phyloP scores from a whole-genome alignment of 2,888 invertebrate genomes.

The Steinernema scapterisci region DNA sequence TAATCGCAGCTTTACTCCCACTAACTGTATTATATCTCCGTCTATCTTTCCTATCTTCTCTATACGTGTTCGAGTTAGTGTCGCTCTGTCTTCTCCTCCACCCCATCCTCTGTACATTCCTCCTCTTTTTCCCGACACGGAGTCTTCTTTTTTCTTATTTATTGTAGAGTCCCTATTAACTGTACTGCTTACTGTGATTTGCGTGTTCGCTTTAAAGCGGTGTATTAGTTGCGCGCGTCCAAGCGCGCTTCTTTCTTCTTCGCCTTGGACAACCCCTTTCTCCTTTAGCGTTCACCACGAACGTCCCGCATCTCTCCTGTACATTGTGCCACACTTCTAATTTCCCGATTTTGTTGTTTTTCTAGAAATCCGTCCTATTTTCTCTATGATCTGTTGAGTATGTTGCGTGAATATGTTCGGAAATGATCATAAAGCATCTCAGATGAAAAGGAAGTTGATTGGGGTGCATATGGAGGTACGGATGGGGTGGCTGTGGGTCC shows the following conservation, averaged over 20 bases:
- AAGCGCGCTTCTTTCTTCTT: no score
- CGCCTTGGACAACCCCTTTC: no score
- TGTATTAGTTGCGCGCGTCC: no score
- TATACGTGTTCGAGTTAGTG: slow-evolving; percentile 31
- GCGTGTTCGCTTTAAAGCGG: background rate
- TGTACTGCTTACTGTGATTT: background rate
- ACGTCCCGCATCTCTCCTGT: no score
- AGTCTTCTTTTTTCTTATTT: slow-evolving; percentile 4
- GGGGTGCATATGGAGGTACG: no score
- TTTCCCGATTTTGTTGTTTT: background rate
- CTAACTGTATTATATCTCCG: background rate
- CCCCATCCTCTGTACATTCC: slow-evolving; percentile 25
- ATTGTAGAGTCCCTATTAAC: slow-evolving; percentile 14
- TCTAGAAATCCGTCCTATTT: background rate
- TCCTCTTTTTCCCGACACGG: background rate
- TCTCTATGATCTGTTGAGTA: background rate
- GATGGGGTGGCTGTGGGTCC: no score
- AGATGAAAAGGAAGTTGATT: background rate
- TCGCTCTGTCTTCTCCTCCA: slow-evolving; percentile 11
- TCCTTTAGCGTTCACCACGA: no score
- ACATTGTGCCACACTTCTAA: background rate
- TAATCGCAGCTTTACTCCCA: slow-evolving; percentile 8
- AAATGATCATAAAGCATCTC: background rate
- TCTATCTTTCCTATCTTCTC: slow-evolving; percentile 15
- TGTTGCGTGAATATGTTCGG: background rate